These are phyloP conservation scores for Amazona finschi DNA, from an alignment of 2,797 vertebrate genomes.

Conservation along the genomic window DNA sequence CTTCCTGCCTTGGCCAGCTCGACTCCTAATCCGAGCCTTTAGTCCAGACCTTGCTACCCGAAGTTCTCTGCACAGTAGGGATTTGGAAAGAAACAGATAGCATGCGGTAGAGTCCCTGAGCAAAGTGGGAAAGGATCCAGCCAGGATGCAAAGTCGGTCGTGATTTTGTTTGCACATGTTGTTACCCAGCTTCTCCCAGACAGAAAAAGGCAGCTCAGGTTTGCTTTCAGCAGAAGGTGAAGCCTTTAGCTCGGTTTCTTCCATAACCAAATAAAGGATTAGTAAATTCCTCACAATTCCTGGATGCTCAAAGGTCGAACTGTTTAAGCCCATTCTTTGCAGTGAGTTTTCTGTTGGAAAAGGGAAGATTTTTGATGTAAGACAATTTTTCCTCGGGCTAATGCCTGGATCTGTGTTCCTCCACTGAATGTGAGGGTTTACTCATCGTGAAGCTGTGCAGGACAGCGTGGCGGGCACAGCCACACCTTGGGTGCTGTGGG, in stretches of 20 bases:
- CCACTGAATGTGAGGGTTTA: neutral
- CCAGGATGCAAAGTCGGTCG: neutral
- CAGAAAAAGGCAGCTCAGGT: neutral
- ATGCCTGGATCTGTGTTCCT: neutral
- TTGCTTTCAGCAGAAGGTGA: neutral
- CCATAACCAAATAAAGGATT: neutral
- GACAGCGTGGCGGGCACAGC: neutral
- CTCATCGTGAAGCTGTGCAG: neutral
- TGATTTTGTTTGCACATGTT: neutral
- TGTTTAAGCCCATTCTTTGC: neutral
- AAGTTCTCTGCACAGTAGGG: neutral
- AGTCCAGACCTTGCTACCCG: neutral
- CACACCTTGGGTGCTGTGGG: neutral
- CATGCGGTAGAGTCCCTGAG: neutral
- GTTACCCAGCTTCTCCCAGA: neutral
- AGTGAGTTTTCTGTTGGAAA: neutral
- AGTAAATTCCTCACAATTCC: neutral
- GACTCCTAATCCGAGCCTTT: neutral
- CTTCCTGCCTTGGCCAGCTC: neutral
- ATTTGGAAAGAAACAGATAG: neutral
- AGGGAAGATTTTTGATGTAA: neutral
- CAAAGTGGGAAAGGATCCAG: neutral
- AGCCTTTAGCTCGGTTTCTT: neutral
- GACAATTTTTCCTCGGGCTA: neutral
- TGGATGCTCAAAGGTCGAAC: slow-evolving; percentile 8